Base-by-base conservation (phyloP, 2,113 vertebrate genomes). In the Muntiacus reevesi region DNA sequence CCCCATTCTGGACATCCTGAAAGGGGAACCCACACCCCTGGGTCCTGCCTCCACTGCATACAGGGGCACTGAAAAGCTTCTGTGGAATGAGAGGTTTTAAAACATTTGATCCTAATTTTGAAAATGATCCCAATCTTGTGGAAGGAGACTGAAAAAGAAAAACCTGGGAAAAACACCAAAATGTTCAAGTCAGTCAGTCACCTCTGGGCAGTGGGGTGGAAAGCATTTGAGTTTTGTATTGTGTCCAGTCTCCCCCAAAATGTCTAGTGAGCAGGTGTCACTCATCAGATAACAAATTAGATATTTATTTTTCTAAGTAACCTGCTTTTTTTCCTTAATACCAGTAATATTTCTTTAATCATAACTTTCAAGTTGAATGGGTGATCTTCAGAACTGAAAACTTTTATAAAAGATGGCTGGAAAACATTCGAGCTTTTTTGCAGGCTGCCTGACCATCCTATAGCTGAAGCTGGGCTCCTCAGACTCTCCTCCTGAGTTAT, bases 331-430 rank as follows among this genome's bases (percentile, higher is more conserved):
- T n/a, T 45, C 21, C 59, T 87, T 25, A 52, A 78, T 14, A 28
- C n/a, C 28, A 82, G 10, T 15, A 36, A 19, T 15, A 3, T 40
- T 52, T 89, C 33, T 96, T 83, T 81, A 43, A 87, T 36, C 12
- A 4, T 52, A 64, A 95, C 60, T 55, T 84, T 86, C 30, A 84
- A 45, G 76, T 1, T 89, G 40, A 93, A 91, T 13, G 52, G 21
- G 47, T 71, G 36, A 60, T 36, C 84, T 64, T 91, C 28, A 57
- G 89, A 82, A 91, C 52, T 43, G 28, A 91, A 93, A 67, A 30
- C 36, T 76, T 45, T 15, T 40, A 54, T 27, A 96, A 74, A 60
- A 67, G 25, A 27, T 2, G 50, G 15, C 45, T 40, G 10, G 50
- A 76, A 91, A 89, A 55, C 16, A 52, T 43, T 62, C 19, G 33